These are phyloP conservation scores for Murina feae DNA, from an alignment of 2,113 vertebrate genomes.

Conservation along the genomic window DNA sequence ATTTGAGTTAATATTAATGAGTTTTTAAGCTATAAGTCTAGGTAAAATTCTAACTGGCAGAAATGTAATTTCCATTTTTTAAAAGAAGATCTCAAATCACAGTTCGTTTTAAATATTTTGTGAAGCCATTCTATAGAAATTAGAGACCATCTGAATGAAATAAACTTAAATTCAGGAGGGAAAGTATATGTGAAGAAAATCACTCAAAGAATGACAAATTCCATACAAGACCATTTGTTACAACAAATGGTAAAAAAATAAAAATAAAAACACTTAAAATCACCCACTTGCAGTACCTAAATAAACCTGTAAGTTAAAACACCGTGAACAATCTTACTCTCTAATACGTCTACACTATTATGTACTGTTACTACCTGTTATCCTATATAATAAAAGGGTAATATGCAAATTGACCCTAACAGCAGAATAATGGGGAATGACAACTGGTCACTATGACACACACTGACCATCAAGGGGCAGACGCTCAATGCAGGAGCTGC, in stretches of 20 bases:
- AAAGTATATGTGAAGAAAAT: background rate
- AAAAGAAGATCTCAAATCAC: background rate
- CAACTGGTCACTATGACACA: too few relatives aligned
- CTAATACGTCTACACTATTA: background rate
- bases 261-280: background rate
- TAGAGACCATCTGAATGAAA: background rate
- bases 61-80: background rate
- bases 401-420: too few relatives aligned
- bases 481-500: too few relatives aligned
- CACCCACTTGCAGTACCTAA: background rate
- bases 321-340: background rate
- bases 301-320: background rate
- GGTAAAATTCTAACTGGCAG: background rate
- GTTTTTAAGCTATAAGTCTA: background rate
- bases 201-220: slow-evolving; percentile 9
- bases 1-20: background rate
- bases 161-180: background rate
- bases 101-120: background rate
- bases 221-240: background rate
- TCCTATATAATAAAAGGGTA: too few relatives aligned
- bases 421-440: too few relatives aligned
- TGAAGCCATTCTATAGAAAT: slow-evolving; percentile 13
- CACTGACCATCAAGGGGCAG: too few relatives aligned
- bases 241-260: background rate
- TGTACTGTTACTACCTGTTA: background rate